Conservation (phyloP, 2,797 vertebrate genomes). For the Poeciliopsis turneri region DNA sequence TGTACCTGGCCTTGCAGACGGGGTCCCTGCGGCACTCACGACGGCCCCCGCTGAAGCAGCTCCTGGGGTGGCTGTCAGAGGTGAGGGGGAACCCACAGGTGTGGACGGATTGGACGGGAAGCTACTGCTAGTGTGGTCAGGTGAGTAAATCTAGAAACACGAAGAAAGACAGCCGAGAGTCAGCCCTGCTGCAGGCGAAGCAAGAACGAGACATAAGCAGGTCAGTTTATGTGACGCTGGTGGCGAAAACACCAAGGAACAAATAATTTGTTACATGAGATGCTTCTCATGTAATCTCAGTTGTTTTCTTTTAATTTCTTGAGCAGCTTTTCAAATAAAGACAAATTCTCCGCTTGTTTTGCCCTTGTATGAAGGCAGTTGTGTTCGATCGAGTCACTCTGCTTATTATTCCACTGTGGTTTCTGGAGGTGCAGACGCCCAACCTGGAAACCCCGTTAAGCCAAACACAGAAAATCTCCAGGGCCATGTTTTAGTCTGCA, state of each 20-base stretch:
- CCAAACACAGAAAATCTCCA: conserved; percentile 45
- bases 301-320: background rate
- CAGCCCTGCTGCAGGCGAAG: conserved; percentile 39
- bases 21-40: conserved; percentile 68
- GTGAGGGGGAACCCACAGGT: conserved; percentile 96
- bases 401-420: conserved; percentile 39
- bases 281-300: background rate
- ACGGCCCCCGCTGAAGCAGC: conserved; percentile 74
- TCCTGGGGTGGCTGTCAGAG: conserved; percentile 88
- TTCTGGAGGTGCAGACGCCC: conserved; percentile 26
- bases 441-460: conserved; percentile 53
- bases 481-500: conserved; percentile 37
- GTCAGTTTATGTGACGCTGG: background rate
- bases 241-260: background rate
- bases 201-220: background rate
- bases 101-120: conserved; percentile 99
- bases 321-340: background rate
- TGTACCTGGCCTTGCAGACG: conserved; percentile 77
- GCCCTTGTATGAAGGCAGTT: conserved; percentile 5
- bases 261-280: background rate
- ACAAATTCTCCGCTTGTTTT: conserved; percentile 6
- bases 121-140: conserved; percentile 99
- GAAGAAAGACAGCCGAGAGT: background rate
- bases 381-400: conserved; percentile 3
- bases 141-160: conserved; percentile 93